A percentile compares a stretch with the other conserved stretches of the same genome.
Evolutionary conservation across 1,140 invertebrate species (phyloP).

Genomic region (Drosophila sp.): DNA sequence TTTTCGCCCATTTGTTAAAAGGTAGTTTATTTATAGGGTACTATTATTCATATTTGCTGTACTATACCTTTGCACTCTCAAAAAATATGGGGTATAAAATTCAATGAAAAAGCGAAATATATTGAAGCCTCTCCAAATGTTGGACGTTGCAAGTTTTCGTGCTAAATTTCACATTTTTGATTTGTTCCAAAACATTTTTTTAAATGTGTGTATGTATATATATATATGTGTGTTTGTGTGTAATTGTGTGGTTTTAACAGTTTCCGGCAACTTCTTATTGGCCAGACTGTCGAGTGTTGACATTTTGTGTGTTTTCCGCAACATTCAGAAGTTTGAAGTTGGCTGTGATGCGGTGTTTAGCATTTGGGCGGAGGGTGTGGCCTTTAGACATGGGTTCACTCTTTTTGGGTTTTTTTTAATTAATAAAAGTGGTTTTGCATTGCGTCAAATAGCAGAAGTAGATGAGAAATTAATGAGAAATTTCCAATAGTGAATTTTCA

Average conservation of each 20-base stretch:
- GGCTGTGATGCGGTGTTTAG: constrained; percentile 29
- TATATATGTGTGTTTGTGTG: constrained; percentile 33
- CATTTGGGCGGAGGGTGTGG: constrained; percentile 17
- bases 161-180: constrained; percentile 49
- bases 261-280: constrained; percentile 63
- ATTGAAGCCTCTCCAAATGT: constrained; percentile 35
- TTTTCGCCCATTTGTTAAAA: no score
- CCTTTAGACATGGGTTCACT: constrained; percentile 4
- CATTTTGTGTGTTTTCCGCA: constrained; percentile 59
- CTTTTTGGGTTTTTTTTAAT: constrained; percentile 13
- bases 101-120: constrained; percentile 25
- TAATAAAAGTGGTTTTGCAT: constrained; percentile 29
- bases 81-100: no score
- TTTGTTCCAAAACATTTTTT: constrained; percentile 73
- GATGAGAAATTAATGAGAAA: constrained; percentile 3
- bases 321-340: constrained; percentile 34
- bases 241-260: constrained; percentile 16
- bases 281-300: constrained; percentile 72
- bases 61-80: no score
- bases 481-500: constrained; percentile 1
- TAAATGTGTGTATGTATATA: constrained; percentile 41
- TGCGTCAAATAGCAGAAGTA: not conserved
- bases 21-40: no score
- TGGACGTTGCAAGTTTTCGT: constrained; percentile 23
- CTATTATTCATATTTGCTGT: no score